Percentiles rank a stretch among this genome's conserved stretches.
These are phyloP conservation scores for Uloborus diversus DNA, from an alignment of 1,140 invertebrate species.

Conservation along the genomic window DNA sequence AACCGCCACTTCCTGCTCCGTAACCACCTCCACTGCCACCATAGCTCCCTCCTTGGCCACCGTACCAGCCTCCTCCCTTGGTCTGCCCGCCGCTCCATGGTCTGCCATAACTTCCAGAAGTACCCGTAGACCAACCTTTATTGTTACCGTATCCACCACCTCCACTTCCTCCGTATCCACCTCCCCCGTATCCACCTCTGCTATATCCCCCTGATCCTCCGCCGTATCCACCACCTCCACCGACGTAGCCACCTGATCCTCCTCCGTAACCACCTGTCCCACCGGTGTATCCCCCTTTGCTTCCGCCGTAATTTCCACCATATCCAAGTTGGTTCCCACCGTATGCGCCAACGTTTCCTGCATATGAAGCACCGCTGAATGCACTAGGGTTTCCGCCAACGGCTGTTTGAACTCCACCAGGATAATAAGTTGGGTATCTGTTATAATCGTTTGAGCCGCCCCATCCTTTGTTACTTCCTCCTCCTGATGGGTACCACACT, in stretches of 20 bases:
- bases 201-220: background rate
- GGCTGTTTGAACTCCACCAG: background rate
- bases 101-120: background rate
- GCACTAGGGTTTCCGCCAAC: no score
- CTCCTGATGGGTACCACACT: background rate
- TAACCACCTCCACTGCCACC: no score
- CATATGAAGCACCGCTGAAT: no score
- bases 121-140: background rate
- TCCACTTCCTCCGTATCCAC: background rate
- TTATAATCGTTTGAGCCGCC: no score
- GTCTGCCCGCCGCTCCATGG: background rate
- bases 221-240: background rate
- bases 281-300: background rate
- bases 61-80: no score
- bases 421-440: background rate
- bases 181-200: background rate
- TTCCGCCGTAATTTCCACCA: background rate
- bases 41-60: no score
- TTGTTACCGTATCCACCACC: background rate
- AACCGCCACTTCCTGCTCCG: background rate
- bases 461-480: background rate
- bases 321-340: background rate
- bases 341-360: no score
- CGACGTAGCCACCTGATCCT: no score
- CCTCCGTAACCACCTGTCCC: background rate